Evolutionary conservation across 1,140 invertebrate species (phyloP).

Genomic region (Alviniconcha marisindica): DNA sequence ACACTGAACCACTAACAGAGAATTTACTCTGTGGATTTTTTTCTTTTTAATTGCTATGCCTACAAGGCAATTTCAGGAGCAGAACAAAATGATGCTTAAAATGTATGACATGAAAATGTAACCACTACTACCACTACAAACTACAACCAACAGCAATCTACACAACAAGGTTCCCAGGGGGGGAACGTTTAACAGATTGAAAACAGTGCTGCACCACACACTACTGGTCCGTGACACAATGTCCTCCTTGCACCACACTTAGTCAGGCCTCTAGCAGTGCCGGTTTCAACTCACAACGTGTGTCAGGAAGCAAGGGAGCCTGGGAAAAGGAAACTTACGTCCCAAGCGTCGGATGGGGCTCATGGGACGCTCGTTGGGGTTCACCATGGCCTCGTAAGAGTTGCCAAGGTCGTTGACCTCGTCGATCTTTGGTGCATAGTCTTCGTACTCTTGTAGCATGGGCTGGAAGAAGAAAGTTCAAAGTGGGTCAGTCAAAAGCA

Average conservation of each 20-base stretch:
- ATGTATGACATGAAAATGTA: no score
- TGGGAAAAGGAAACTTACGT: slow-evolving; percentile 47
- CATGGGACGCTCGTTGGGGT: slow-evolving; percentile 75
- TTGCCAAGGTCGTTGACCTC: slow-evolving; percentile 94
- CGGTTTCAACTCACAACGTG: not conserved
- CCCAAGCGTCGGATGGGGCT: slow-evolving; percentile 67
- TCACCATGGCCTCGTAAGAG: slow-evolving; percentile 87
- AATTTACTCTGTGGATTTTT: no score
- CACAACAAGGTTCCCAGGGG: no score
- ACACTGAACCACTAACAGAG: no score
- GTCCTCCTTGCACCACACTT: not conserved
- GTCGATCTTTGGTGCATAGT: slow-evolving; percentile 90
- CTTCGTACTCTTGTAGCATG: slow-evolving; percentile 91
- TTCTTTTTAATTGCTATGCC: no score
- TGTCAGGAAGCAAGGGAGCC: not conserved
- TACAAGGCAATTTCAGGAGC: no score
- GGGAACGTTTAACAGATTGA: no score
- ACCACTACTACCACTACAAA: no score
- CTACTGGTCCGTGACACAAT: not conserved
- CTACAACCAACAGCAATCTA: no score
- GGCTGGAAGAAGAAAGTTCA: slow-evolving; percentile 80
- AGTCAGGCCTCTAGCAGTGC: not conserved
- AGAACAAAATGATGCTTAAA: no score
- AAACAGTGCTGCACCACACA: not conserved
- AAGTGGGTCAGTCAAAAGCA: no score